Evolutionary conservation across 2,888 invertebrate genomes (phyloP), one percentile per base, ranked within the genome.

Genomic region (Orthosia incerta): DNA sequence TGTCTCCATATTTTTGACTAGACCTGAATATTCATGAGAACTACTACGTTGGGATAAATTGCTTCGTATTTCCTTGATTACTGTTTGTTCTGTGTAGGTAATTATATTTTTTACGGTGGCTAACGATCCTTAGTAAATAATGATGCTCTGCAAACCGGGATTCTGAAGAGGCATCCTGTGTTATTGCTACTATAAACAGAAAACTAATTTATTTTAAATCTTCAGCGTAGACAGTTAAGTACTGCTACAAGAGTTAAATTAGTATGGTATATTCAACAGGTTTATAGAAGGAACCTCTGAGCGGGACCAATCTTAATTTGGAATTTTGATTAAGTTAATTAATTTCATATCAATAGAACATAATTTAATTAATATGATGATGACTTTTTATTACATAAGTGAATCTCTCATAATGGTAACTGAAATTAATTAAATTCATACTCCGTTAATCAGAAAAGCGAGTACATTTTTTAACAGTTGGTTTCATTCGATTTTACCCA

Each of bases 21-120:
- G 46, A 70, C 12, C 16, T 79, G 70, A 83, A 83, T 80, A 79
- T 83, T 79, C 60, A 83, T 68, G 70, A 77, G 39, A 77, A 66
- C 46, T 68, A 60, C 66, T 23, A 31, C 56, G 55, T 74, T 56
- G 26, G 55, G 13, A 48, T 48, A 67, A 71, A 68, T 72, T 31
- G 56, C 56, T 72, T 39, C 9, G 60, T 57, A 78, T 68, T 20
- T 66, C 57, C 57, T 60, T 23, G 61, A 5, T 48, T 51, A 15
- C 5, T 53, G 20, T 79, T 72, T 48, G 53, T 48, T 59, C 39
- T 53, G 57, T 71, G 31, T 31, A 7, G 31, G 57, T 53, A 26
- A 67, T 67, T 76, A 50, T 61, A 9, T 60, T 31, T 61, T 77
- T 70, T 50, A 16, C 0, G 45, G 15, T 61, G 48, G 53, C 15